Percentiles rank a stretch among this genome's conserved stretches.
Evolutionary conservation across 1,140 invertebrate genomes (phyloP).

Genomic region (Heliconius nattereri): DNA sequence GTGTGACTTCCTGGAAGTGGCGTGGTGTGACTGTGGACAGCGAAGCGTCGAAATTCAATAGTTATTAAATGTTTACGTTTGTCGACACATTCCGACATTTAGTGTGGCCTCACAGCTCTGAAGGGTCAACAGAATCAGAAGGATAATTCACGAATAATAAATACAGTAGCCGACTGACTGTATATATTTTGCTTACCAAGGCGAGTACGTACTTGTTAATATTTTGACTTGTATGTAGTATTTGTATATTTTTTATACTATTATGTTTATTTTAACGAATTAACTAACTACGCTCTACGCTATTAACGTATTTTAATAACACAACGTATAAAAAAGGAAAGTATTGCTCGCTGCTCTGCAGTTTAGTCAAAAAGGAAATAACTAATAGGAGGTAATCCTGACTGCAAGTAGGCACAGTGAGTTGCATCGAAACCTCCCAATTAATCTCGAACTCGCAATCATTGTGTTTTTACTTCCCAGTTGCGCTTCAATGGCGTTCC

Average conservation of each 20-base stretch:
- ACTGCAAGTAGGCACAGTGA: too few relatives aligned
- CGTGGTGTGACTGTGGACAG: constrained; percentile 26
- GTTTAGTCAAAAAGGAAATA: too few relatives aligned
- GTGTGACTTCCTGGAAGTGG: constrained; percentile 54
- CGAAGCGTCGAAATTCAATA: constrained; percentile 38
- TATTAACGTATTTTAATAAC: too few relatives aligned
- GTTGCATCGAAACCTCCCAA: background rate
- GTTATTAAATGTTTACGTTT: constrained; percentile 41
- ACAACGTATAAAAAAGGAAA: too few relatives aligned
- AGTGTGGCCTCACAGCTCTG: constrained; percentile 30
- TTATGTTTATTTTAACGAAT: background rate
- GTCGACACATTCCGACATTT: constrained; percentile 50
- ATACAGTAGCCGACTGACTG: constrained; percentile 1
- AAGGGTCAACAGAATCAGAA: constrained; percentile 31
- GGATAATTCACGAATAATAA: constrained; percentile 28
- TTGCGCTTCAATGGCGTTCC: background rate
- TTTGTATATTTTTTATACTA: background rate
- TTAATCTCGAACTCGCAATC: background rate
- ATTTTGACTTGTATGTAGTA: background rate
- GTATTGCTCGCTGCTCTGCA: too few relatives aligned
- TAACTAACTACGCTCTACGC: too few relatives aligned
- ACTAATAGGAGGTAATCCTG: too few relatives aligned
- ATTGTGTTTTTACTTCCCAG: background rate
- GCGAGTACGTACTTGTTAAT: background rate
- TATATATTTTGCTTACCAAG: constrained; percentile 1